A percentile compares a stretch with the other conserved stretches of the same genome.
Conservation (phyloP, 2,797 vertebrate genomes). For the Amniataba percoides region DNA sequence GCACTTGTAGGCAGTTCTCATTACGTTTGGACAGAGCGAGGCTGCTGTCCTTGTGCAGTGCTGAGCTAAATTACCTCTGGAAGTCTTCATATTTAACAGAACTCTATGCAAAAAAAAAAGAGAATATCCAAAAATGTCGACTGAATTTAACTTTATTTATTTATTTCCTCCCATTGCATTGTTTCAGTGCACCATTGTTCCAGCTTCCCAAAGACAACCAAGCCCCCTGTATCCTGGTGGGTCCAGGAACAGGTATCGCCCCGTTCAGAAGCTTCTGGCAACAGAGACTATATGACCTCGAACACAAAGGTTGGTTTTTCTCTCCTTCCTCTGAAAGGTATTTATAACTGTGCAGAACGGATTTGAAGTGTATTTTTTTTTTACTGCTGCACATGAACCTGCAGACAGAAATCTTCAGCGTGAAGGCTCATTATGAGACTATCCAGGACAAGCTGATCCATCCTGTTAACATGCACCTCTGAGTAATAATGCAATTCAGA, state of each 20-base stretch:
- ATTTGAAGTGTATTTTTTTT: constrained; percentile 7
- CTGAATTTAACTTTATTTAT: not conserved
- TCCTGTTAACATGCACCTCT: not conserved
- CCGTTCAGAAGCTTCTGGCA: constrained; percentile 99
- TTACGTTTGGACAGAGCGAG: too few relatives aligned
- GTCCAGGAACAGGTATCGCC: constrained; percentile 96
- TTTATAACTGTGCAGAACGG: not conserved
- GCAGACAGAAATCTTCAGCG: not conserved
- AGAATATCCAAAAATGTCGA: not conserved
- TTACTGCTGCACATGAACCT: not conserved
- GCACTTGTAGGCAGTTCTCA: not conserved
- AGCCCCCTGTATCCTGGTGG: constrained; percentile 95
- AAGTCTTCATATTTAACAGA: not conserved
- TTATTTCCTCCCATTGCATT: not conserved
- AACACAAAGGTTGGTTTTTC: constrained; percentile 87
- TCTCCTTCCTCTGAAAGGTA: not conserved
- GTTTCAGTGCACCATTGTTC: constrained; percentile 91
- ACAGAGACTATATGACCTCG: constrained; percentile 92
- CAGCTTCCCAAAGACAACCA: constrained; percentile 93
- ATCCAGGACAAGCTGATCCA: constrained; percentile 6
- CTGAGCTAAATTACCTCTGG: not conserved
- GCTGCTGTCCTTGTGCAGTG: too few relatives aligned
- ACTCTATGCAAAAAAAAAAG: not conserved
- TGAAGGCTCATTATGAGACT: constrained; percentile 19
- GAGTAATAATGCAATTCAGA: constrained; percentile 9